Evolutionary conservation across 1,140 invertebrate genomes (phyloP), one percentile per base, ranked within the genome.

Genomic region (Lepidostoma basale): DNA sequence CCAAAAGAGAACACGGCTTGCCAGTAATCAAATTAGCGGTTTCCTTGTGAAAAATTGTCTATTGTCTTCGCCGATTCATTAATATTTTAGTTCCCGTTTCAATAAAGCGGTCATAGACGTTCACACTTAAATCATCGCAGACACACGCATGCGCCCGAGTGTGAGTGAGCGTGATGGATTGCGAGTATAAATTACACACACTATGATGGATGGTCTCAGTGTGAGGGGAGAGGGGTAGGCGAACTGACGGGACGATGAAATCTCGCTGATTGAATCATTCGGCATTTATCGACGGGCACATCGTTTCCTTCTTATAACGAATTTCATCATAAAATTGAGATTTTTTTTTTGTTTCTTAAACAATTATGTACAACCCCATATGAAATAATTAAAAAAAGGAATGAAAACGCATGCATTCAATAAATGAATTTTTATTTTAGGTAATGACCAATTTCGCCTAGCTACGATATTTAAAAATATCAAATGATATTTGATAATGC

Each of bases 121-220:
- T 67, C 69, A 59, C 63, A 71, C 63, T 70, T 66, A 70, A 70
- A 70, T 70, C 63, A 70, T 60, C 18, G 54, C 42, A n/a, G 23
- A 22, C 26, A 14, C 30, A 39, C 49, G n/a, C 20, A 18, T 22
- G 36, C 23, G 33, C 45, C 25, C 12, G 67, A 52, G 67, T 47
- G 60, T 70, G 59, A 60, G 62, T 62, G 68, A 9, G 22, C 68
- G 62, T 71, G 69, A 71, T 71, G 65, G 65, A 71, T 71, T 58
- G 60, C 64, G 28, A 45, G 47, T 67, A 71, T 65, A 71, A 71
- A 71, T 71, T 71, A 71, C 69, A 71, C 69, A 67, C 45, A 60
- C 42, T 36, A 52, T 71, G 69, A 71, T 71, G 65, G 62, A 71
- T 71, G 64, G 40, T 25, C 42, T 45, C 54, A 47, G 66, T 40